Percentiles rank a stretch among this genome's conserved stretches.
phyloP scores from a whole-genome alignment of 2,113 vertebrate genomes.

The Oreotrochilus melanogaster region DNA sequence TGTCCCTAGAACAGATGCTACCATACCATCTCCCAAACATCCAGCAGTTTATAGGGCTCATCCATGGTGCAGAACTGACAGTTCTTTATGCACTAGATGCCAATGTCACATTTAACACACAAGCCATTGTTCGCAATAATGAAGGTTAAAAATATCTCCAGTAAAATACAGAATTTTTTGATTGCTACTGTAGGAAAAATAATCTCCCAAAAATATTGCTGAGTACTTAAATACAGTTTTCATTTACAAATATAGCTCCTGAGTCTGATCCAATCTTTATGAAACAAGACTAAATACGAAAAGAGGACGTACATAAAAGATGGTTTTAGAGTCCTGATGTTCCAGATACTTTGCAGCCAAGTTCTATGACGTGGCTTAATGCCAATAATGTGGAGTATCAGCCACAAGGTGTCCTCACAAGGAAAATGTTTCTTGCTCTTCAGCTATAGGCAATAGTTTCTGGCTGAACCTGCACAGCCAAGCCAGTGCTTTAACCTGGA shows the following conservation, averaged over 20 bases:
- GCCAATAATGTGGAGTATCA: not conserved
- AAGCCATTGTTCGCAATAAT: slow-evolving; percentile 16
- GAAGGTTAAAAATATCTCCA: slow-evolving; percentile 14
- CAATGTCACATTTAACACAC: not conserved
- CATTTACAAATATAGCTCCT: not conserved
- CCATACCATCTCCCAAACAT: not conserved
- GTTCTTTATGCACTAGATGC: not conserved
- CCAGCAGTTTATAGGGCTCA: not conserved
- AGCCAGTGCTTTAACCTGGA: not conserved
- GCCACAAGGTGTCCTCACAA: slow-evolving; percentile 20
- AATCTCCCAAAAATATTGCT: not conserved
- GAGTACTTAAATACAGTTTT: not conserved
- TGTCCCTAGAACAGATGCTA: not conserved
- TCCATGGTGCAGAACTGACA: not conserved
- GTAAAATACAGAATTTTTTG: not conserved
- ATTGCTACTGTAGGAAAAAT: not conserved
- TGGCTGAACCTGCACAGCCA: not conserved
- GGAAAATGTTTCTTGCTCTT: not conserved
- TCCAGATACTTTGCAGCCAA: not conserved
- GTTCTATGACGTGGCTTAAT: not conserved
- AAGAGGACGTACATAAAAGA: not conserved
- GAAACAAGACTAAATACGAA: not conserved
- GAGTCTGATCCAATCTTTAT: not conserved
- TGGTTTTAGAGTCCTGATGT: not conserved
- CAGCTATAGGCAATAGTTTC: not conserved